Evolutionary conservation across 64 coral and sea anemone species (phyloP), one percentile per base, ranked within the genome.

Genomic region (Cladopsammia gracilis): DNA sequence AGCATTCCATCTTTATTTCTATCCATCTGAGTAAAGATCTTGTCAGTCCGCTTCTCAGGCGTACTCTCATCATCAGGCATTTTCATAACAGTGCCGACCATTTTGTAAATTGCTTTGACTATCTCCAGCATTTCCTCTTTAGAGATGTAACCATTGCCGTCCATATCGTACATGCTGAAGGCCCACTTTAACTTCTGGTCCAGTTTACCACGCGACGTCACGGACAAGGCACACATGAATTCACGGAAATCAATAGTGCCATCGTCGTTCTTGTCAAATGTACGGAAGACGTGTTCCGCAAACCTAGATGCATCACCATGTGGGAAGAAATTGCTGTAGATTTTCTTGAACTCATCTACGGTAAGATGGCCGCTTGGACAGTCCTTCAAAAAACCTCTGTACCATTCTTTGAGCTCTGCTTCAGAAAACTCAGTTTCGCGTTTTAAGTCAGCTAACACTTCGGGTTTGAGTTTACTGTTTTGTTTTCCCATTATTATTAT

Each of bases 141-240:
- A 42, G 94, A 91, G 73, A 95, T 95, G 75, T 91, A 95, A 6
- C 94, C 94, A 75, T 95, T 95, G 14, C 94, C 94, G 56, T 95
- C 94, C 25, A 95, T 82, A 65, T 95, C 94, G 22, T 95, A 95
- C 94, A 95, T 95, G 78, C 75, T 95, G 78, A 95, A 95, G 0
- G 94, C 94, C 94, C 94, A 95, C 51, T 91, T 91, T 23, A 95
- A 70, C 62, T 90, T 95, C 48, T 95, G 79, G 62, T 95, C 94
- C 59, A 95, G 44, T 53, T 95, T 91, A 14, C 94, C 94, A 9
- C 94, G 88, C 20, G 89, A 91, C 19, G 89, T 95, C 19, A 95
- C 94, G 0, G 94, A 95, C 75, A 95, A 73, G 3, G 94, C 89
- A 67, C 82, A 85, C 60, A 95, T 95, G 51, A 95, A 91, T 67